These are phyloP conservation scores for Mirza zaza DNA, from an alignment of 2,113 vertebrate genomes.

Conservation along the genomic window DNA sequence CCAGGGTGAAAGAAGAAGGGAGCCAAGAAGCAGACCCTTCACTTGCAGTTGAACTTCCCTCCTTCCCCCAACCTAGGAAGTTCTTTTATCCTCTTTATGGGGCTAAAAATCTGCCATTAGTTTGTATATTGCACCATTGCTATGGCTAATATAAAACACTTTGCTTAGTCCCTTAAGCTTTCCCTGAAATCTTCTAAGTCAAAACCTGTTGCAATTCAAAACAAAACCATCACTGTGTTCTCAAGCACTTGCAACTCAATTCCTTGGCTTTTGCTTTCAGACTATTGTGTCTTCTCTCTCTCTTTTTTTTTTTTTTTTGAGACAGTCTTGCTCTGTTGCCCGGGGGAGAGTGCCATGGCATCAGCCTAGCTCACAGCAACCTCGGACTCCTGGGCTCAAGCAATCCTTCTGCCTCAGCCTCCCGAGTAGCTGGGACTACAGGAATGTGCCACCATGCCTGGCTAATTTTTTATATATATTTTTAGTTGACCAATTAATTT, in stretches of 20 bases:
- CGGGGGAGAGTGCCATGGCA: too few species aligned
- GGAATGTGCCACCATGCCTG: too few species aligned
- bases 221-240: not conserved
- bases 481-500: too few species aligned
- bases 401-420: too few species aligned
- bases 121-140: not conserved
- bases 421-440: too few species aligned
- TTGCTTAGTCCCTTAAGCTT: not conserved
- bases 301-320: too few species aligned
- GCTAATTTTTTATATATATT: too few species aligned
- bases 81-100: not conserved
- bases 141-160: not conserved
- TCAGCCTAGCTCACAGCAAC: too few species aligned
- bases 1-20: not conserved
- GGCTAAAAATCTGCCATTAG: not conserved
- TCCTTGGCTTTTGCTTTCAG: conserved; percentile 17
- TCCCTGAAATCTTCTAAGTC: not conserved
- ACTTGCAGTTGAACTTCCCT: not conserved
- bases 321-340: too few species aligned
- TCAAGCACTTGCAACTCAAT: not conserved
- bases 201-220: conserved; percentile 3
- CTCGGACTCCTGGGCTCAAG: too few species aligned
- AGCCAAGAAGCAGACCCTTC: not conserved
- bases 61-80: not conserved
- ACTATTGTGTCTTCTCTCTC: not conserved